Base-by-base conservation (phyloP, 2,888 invertebrate genomes). In the Hydrotaea cyrtoneurina region DNA sequence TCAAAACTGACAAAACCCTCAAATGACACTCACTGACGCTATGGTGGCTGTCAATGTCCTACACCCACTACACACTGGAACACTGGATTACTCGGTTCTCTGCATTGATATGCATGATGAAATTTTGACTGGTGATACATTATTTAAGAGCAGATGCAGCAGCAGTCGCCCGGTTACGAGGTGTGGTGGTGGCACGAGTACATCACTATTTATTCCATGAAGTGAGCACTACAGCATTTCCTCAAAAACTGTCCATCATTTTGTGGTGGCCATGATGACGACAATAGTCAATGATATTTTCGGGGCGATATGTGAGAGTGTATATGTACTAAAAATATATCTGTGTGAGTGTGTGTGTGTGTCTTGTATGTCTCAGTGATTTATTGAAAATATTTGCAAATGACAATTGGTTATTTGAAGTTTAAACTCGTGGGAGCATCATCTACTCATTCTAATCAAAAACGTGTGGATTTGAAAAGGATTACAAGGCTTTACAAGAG, bases 321-420 rank as follows among this genome's bases (percentile, higher is more conserved):
- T 62, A 36, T 64, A 17, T n/a, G n/a, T n/a, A n/a, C n/a, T n/a
- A n/a, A n/a, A n/a, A n/a, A n/a, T n/a, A n/a, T n/a, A n/a, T 31
- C 31, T 7, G 2, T 31, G 31, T 31, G 31, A 31, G 31, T 23
- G 8, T 78, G 74, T 72, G 13, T 84, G 43, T 71, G 69, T 71
- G 17, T 69, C 17, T 50, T 17, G 17, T 39, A 59, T 83, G 85
- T 80, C 81, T 78, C 21, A 77, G 79, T 86, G 85, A 86, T 85
- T 85, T 86, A 86, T 86, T 83, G 83, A 82, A 83, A 82, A 80
- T 82, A 82, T 86, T 83, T 86, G 85, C 55, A 85, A 86, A 81
- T 81, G 85, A 85, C 85, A 85, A 77, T 77, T 74, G 79, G 73
- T 72, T 81, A 69, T 71, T 71, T 82, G 78, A 43, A 74, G 80